Evolutionary conservation across 2,888 invertebrate species (phyloP).

Genomic region (Xanthorhoe spadicearia): DNA sequence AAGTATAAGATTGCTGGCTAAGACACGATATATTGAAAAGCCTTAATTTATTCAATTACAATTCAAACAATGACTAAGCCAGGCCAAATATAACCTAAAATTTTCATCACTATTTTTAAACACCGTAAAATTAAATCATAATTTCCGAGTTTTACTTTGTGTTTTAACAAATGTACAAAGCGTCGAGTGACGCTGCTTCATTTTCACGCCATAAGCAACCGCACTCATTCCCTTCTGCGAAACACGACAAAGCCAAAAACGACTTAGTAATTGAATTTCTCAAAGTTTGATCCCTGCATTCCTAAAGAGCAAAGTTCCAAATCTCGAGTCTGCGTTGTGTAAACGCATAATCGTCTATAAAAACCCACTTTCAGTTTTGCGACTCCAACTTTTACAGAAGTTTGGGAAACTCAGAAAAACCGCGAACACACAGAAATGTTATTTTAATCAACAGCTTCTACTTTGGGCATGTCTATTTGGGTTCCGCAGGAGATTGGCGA

Average conservation of each 20-base stretch:
- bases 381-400: slow-evolving; percentile 38
- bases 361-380: slow-evolving; percentile 46
- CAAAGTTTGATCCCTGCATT: slow-evolving; percentile 47
- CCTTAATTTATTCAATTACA: no score
- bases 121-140: background rate
- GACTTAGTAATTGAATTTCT: slow-evolving; percentile 44
- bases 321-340: slow-evolving; percentile 52
- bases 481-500: slow-evolving; percentile 16
- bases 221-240: slow-evolving; percentile 12
- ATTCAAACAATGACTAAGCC: no score
- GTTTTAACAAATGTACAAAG: background rate
- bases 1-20: no score
- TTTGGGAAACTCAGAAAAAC: slow-evolving; percentile 46
- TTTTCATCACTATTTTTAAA: background rate
- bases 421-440: slow-evolving; percentile 59
- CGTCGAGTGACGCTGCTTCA: background rate
- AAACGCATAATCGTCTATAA: slow-evolving; percentile 57
- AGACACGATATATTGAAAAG: no score
- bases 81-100: background rate
- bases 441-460: slow-evolving; percentile 66
- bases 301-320: slow-evolving; percentile 47
- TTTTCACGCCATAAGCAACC: slow-evolving; percentile 11
- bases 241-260: slow-evolving; percentile 39
- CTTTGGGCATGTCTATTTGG: slow-evolving; percentile 39
- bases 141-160: background rate